phyloP scores from a whole-genome alignment of 2,888 invertebrate species.

The Caenorhabditis japonica region DNA sequence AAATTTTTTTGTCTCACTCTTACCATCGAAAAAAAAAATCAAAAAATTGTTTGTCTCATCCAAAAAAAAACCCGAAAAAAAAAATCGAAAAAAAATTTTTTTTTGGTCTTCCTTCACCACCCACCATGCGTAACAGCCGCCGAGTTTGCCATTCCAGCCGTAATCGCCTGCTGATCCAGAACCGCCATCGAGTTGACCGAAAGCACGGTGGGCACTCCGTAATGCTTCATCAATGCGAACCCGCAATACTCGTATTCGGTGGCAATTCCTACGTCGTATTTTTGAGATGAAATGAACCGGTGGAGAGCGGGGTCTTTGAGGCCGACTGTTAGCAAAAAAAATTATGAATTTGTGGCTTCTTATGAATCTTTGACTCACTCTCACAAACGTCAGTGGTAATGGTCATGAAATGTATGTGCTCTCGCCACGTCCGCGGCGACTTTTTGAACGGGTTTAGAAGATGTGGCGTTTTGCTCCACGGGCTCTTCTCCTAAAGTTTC shows the following conservation, averaged over 20 bases:
- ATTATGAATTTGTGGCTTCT: not conserved
- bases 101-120: too few relatives aligned
- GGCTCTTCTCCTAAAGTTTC: conserved; percentile 33
- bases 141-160: conserved; percentile 37
- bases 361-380: conserved; percentile 17
- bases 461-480: conserved; percentile 47
- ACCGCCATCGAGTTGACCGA: conserved; percentile 29
- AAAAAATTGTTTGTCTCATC: too few relatives aligned
- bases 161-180: conserved; percentile 33
- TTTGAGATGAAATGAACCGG: conserved; percentile 19
- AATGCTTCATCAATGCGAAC: conserved; percentile 34
- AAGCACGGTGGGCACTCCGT: conserved; percentile 40
- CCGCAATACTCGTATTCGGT: conserved; percentile 57
- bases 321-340: conserved; percentile 28
- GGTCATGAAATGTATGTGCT: conserved; percentile 19
- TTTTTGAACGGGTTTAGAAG: conserved; percentile 45
- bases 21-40: too few relatives aligned
- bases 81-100: too few relatives aligned
- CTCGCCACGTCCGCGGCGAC: conserved; percentile 10
- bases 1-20: too few relatives aligned
- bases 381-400: conserved; percentile 34
- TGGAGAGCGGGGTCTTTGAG: conserved; percentile 28
- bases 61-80: too few relatives aligned
- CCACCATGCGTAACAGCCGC: conserved; percentile 32
- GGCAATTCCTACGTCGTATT: conserved; percentile 52